Conservation (phyloP, 2,888 invertebrate species). For the Lithosia quadra region DNA sequence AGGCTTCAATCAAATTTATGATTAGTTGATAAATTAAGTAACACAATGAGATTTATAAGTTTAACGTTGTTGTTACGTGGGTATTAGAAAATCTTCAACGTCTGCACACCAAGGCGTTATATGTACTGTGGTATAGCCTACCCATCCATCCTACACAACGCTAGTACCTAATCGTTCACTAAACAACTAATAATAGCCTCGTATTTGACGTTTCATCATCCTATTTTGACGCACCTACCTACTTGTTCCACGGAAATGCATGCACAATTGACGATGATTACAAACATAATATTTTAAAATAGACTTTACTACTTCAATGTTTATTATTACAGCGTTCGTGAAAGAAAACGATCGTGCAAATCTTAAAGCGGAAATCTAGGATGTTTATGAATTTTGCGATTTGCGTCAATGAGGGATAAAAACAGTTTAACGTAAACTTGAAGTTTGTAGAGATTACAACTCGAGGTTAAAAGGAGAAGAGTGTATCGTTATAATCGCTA, state of each 20-base stretch:
- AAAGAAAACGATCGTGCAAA: constrained; percentile 17
- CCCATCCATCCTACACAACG: constrained; percentile 44
- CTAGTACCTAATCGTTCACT: constrained; percentile 34
- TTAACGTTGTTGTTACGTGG: constrained; percentile 41
- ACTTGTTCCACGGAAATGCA: constrained; percentile 36
- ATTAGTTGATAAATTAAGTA: constrained; percentile 23
- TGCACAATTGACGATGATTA: constrained; percentile 22
- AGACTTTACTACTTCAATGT: constrained; percentile 19
- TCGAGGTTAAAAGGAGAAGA: too few relatives aligned
- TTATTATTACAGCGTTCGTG: constrained; percentile 13
- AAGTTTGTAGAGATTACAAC: not conserved
- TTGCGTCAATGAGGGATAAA: constrained; percentile 1
- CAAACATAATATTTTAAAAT: constrained; percentile 23
- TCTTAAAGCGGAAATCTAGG: constrained; percentile 12
- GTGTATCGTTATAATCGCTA: too few relatives aligned
- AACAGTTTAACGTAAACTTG: not conserved
- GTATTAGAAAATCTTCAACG: constrained; percentile 54
- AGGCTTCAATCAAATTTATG: constrained; percentile 25
- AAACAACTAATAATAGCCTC: constrained; percentile 46
- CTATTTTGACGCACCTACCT: constrained; percentile 28
- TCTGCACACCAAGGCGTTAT: constrained; percentile 41
- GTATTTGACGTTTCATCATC: constrained; percentile 40
- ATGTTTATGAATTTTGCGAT: constrained; percentile 10
- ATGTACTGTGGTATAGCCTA: constrained; percentile 22
- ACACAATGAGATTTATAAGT: constrained; percentile 23